A percentile compares a stretch with the other conserved stretches of the same genome.
phyloP scores from a whole-genome alignment of 1,140 invertebrate genomes.

The Leptinotarsa defecta region DNA sequence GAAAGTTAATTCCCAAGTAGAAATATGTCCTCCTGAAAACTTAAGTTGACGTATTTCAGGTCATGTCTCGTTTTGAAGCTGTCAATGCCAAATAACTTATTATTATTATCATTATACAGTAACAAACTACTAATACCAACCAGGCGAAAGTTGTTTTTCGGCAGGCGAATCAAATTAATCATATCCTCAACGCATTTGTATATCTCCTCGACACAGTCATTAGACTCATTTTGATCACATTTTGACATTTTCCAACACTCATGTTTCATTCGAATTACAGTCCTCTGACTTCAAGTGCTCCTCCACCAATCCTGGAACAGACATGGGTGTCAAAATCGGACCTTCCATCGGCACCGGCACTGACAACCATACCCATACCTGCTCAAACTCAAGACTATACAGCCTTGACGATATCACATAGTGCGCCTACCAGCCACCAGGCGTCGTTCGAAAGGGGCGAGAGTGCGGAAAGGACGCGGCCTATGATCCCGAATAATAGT shows the following conservation, averaged over 20 bases:
- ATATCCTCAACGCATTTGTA: neutral
- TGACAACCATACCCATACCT: slow-evolving; percentile 38
- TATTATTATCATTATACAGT: too few relatives aligned
- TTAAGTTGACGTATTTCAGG: too few relatives aligned
- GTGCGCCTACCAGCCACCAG: slow-evolving; percentile 53
- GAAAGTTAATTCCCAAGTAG: too few relatives aligned
- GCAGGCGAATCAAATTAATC: neutral
- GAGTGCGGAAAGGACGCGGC: slow-evolving; percentile 44
- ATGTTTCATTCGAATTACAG: slow-evolving; percentile 50
- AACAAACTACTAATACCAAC: too few relatives aligned
- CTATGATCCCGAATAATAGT: neutral
- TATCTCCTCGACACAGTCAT: too few relatives aligned
- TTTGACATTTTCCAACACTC: neutral
- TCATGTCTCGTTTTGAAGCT: too few relatives aligned
- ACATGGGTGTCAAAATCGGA: slow-evolving; percentile 52
- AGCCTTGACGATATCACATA: slow-evolving; percentile 53
- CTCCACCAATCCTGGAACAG: slow-evolving; percentile 55
- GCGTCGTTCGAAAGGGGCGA: slow-evolving; percentile 55
- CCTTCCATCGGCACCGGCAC: slow-evolving; percentile 48
- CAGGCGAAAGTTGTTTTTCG: too few relatives aligned
- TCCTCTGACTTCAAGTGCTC: slow-evolving; percentile 61
- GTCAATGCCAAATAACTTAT: too few relatives aligned
- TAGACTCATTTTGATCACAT: neutral
- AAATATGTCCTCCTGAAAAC: too few relatives aligned
- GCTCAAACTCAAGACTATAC: slow-evolving; percentile 50